Conservation (phyloP, 2,888 invertebrate genomes). For the Eurytoma californica region DNA sequence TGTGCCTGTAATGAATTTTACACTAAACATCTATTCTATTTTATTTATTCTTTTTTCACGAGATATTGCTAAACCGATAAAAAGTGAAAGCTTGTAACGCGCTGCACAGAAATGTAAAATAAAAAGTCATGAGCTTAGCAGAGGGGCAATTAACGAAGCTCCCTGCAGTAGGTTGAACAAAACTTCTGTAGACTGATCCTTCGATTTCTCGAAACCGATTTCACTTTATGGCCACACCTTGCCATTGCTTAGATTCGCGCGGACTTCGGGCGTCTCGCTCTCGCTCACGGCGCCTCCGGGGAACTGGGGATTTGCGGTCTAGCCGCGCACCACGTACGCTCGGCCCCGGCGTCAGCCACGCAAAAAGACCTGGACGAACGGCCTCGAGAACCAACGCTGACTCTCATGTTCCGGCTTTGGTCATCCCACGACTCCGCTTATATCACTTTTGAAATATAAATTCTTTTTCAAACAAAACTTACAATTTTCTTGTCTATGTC, state of each 20-base stretch:
- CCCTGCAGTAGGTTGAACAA: background rate
- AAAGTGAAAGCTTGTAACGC: background rate
- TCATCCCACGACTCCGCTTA: background rate
- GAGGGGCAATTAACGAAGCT: constrained; percentile 38
- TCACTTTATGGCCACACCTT: constrained; percentile 64
- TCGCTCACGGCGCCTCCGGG: constrained; percentile 45
- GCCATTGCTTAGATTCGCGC: constrained; percentile 47
- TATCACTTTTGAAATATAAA: no score
- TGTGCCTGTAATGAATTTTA: no score
- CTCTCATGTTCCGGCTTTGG: background rate
- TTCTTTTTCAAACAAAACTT: no score
- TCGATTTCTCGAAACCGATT: constrained; percentile 64
- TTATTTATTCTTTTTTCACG: no score
- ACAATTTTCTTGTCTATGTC: no score
- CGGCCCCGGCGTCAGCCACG: constrained; percentile 35
- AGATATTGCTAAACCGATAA: no score
- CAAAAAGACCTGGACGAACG: constrained; percentile 47
- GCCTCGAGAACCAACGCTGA: constrained; percentile 31
- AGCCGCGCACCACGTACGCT: constrained; percentile 13
- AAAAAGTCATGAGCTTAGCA: background rate
- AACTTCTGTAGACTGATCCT: constrained; percentile 51
- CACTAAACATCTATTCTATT: no score
- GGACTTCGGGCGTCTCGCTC: constrained; percentile 39
- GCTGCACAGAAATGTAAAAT: background rate
- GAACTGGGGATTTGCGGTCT: constrained; percentile 54